Evolutionary conservation across 2,113 vertebrate species (phyloP).

Genomic region (Balaeniceps rex): DNA sequence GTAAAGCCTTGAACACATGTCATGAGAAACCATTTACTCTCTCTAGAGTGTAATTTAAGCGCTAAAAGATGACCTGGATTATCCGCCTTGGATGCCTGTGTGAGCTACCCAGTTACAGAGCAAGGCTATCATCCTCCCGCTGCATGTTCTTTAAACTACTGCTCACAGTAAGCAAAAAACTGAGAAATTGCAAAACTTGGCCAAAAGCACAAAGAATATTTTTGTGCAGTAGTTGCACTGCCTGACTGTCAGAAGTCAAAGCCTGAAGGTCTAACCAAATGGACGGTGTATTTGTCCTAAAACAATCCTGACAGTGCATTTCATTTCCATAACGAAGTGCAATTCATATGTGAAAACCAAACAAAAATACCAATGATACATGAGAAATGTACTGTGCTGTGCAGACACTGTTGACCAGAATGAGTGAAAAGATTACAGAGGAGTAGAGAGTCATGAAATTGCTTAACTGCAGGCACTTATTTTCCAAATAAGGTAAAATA

Average conservation of each 20-base stretch:
- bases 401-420: not conserved
- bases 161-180: not conserved
- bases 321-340: not conserved
- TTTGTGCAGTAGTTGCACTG: not conserved
- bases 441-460: not conserved
- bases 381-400: not conserved
- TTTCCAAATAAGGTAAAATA: not conserved
- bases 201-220: not conserved
- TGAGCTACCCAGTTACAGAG: not conserved
- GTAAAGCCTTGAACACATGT: slow-evolving; percentile 40
- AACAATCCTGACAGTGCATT: not conserved
- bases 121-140: not conserved
- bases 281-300: not conserved
- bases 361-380: not conserved
- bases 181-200: not conserved
- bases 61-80: slow-evolving; percentile 11
- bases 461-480: not conserved
- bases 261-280: not conserved
- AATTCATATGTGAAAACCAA: not conserved
- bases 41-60: slow-evolving; percentile 9
- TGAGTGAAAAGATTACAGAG: not conserved
- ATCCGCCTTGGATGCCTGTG: not conserved
- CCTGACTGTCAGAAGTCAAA: not conserved
- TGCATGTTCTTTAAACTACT: not conserved
- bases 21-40: slow-evolving; percentile 55